Conservation (phyloP, 2,113 vertebrate species). For the Cyanistes caeruleus region DNA sequence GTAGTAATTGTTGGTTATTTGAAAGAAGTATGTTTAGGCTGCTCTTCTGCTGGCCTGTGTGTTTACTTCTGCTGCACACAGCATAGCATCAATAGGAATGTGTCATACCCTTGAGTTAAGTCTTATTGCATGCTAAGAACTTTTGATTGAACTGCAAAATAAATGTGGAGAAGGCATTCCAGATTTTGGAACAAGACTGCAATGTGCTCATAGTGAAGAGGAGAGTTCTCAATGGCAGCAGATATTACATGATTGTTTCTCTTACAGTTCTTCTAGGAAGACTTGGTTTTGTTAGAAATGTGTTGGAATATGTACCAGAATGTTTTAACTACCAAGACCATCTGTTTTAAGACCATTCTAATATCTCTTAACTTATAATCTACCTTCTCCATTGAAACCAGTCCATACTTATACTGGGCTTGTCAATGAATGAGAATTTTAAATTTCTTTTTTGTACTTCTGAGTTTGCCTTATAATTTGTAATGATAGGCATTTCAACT, state of each 20-base stretch:
- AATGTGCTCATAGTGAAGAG: neutral
- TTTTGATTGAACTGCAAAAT: neutral
- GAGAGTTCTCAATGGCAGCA: neutral
- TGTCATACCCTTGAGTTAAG: neutral
- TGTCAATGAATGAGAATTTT: neutral
- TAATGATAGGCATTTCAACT: neutral
- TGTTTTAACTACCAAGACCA: neutral
- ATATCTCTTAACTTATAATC: neutral
- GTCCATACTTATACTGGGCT: neutral
- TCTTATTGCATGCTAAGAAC: neutral
- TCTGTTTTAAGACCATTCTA: neutral
- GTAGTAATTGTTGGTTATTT: neutral
- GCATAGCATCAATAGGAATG: neutral
- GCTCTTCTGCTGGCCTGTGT: neutral
- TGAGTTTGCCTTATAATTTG: neutral
- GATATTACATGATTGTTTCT: neutral
- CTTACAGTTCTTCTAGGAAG: neutral
- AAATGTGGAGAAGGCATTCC: neutral
- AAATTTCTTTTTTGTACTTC: neutral
- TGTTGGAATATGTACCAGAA: neutral
- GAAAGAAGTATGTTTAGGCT: neutral
- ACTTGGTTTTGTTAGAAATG: neutral
- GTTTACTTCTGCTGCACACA: neutral
- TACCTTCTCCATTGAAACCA: neutral
- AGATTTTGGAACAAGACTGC: neutral